Evolutionary conservation across 2,797 vertebrate genomes (phyloP).

Genomic region (Pseudochirops cupreus): DNA sequence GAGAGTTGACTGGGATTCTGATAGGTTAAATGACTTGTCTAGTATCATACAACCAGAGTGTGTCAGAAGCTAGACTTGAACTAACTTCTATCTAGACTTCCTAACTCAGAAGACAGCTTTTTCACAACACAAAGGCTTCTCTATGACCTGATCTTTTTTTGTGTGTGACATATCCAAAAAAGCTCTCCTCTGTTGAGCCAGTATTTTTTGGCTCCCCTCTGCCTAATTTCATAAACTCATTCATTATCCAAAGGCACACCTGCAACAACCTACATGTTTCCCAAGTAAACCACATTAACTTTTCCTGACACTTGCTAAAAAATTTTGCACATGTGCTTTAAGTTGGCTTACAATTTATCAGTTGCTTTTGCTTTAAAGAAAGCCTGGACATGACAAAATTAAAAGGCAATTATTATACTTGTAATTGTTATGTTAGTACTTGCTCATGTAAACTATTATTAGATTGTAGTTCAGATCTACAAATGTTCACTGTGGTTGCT

Average conservation of each 20-base stretch:
- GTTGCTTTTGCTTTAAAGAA: constrained; percentile 13
- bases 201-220: not conserved
- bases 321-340: not conserved
- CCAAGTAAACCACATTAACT: not conserved
- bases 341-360: constrained; percentile 10
- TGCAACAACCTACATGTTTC: not conserved
- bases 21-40: not conserved
- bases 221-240: not conserved
- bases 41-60: not conserved
- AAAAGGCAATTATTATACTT: not conserved
- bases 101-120: not conserved
- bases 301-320: not conserved
- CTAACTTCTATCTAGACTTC: not conserved
- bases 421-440: not conserved
- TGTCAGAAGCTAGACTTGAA: not conserved
- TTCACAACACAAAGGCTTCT: not conserved
- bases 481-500: not conserved
- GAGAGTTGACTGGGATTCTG: not conserved
- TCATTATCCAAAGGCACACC: not conserved
- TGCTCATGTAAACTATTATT: not conserved
- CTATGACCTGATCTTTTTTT: not conserved
- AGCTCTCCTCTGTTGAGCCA: not conserved
- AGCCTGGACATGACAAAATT: not conserved
- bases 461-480: not conserved
- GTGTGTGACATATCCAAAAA: not conserved